A percentile compares a stretch with the other conserved stretches of the same genome.
Conservation (phyloP, 2,888 invertebrate species). For the Meghimatium bilineatum region DNA sequence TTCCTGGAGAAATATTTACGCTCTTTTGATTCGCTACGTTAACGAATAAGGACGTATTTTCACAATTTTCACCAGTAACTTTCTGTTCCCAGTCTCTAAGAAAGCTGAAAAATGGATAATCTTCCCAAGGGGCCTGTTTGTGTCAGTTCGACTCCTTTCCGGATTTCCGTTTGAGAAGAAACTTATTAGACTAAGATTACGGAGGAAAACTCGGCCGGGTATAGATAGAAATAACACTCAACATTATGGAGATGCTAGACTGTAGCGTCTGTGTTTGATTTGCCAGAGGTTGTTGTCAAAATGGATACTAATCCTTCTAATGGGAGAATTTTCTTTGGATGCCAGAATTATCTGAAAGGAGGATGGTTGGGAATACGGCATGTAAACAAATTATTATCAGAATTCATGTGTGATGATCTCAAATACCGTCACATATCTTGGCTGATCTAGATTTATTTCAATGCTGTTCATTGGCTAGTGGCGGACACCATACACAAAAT, state of each 20-base stretch:
- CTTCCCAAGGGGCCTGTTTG: background rate
- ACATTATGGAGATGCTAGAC: background rate
- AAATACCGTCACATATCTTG: no score
- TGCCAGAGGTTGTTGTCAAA: background rate
- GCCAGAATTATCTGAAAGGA: no score
- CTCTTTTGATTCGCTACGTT: background rate
- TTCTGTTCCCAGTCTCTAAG: background rate
- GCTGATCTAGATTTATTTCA: no score
- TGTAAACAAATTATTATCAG: no score
- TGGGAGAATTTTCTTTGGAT: no score
- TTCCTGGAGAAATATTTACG: background rate
- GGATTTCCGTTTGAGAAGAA: background rate
- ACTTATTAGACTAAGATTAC: background rate
- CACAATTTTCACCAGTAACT: background rate
- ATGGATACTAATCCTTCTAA: background rate
- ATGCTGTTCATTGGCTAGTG: no score
- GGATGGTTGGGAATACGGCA: no score
- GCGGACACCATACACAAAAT: no score
- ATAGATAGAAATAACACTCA: background rate
- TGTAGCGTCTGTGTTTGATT: slow-evolving; percentile 10
- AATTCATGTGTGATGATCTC: no score
- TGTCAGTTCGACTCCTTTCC: background rate
- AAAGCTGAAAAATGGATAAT: background rate
- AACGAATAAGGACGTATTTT: background rate
- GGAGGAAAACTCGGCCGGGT: background rate